Percentiles rank a stretch among this genome's conserved stretches.
Conservation (phyloP, 2,113 vertebrate genomes). For the Oreocharis arfaki region DNA sequence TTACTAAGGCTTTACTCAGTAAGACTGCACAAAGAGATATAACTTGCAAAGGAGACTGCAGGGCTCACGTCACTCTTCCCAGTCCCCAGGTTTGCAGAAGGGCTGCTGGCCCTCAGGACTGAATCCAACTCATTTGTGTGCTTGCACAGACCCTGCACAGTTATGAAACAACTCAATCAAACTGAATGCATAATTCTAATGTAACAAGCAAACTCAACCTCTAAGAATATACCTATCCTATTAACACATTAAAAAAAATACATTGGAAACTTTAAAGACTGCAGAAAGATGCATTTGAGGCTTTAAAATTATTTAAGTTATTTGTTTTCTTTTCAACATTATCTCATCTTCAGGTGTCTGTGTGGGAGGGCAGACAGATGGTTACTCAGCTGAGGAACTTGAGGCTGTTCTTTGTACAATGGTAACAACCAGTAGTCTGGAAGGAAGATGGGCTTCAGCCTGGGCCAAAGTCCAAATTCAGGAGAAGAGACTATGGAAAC, state of each 20-base stretch:
- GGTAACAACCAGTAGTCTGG: neutral
- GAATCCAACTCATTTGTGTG: neutral
- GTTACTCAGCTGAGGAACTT: conserved; percentile 43
- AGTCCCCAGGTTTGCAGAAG: neutral
- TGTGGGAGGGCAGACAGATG: conserved; percentile 54
- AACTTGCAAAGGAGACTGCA: neutral
- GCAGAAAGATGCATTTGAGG: neutral
- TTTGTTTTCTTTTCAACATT: conserved; percentile 19
- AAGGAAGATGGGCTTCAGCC: neutral
- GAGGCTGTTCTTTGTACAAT: neutral
- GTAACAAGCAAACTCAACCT: neutral
- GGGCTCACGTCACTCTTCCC: neutral
- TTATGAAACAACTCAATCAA: neutral
- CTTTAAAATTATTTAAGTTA: neutral
- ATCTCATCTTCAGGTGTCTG: conserved; percentile 44
- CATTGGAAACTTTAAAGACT: neutral
- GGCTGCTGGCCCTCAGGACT: neutral
- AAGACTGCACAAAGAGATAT: neutral
- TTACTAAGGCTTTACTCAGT: neutral
- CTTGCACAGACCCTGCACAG: neutral
- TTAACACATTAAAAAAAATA: neutral
- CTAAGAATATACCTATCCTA: neutral
- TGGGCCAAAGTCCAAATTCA: neutral
- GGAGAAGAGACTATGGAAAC: neutral
- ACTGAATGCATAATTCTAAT: neutral